Evolutionary conservation across 2,797 vertebrate genomes (phyloP), one percentile per base, ranked within the genome.

Genomic region (Onychomys arenicola): DNA sequence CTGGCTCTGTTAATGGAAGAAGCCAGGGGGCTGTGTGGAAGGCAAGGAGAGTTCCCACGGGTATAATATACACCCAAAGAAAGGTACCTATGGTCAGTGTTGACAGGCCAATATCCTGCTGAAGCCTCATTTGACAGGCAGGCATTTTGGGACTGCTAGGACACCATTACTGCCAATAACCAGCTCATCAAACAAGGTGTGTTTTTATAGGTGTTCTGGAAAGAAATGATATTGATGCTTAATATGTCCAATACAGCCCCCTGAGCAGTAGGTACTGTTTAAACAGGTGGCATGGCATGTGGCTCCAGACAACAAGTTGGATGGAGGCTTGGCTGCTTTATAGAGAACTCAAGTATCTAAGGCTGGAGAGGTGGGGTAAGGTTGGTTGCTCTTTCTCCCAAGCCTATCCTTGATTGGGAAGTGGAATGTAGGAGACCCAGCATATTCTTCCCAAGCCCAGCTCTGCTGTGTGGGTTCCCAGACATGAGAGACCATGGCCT

Each of bases 131-230:
- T 46, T 0, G 4, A 19, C 85, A 27, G 82, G 91, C 61, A 95
- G 81, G 55, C 0, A 3, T 76, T 92, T 0, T 0, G 37, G 67
- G 69, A 83, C 86, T 97, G 94, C 95, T 96, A 95, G 59, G 43
- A 97, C 93, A 96, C 92, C 93, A 76, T 52, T 2, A 25, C 85
- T 98, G 94, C 96, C 94, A 98, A 95, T 57, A 23, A 96, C 63
- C 21, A 94, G 57, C 81, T 97, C 97, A 96, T 97, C 97, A 94
- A 95, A 98, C 94, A 77, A 92, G 80, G 69, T 94, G 76, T 10
- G 59, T 85, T 97, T 96, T 96, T 86, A 16, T 1, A 69, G 55
- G 21, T 2, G 83, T 87, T 86, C 75, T 86, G 32, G 32, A 90
- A 90, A 94, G 95, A 87, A 65, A n/a, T 49, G 78, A 37, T 97